These are phyloP conservation scores for Mechanitis messenoides DNA, from an alignment of 2,888 invertebrate species.

Conservation along the genomic window DNA sequence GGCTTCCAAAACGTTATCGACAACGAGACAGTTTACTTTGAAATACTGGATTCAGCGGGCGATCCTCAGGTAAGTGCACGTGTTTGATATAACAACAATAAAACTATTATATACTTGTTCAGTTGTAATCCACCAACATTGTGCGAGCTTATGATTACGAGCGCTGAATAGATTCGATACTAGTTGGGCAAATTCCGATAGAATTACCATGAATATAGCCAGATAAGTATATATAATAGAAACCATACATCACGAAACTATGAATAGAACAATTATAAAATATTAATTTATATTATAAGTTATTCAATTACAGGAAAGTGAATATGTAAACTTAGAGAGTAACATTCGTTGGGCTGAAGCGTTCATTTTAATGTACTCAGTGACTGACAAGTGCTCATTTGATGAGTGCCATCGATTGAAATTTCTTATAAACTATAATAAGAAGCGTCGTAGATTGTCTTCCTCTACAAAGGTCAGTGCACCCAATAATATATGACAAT, in stretches of 20 bases:
- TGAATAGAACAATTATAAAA: no score
- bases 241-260: no score
- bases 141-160: no score
- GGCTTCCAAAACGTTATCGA: slow-evolving; percentile 84
- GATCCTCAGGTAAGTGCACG: slow-evolving; percentile 79
- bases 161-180: no score
- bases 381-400: slow-evolving; percentile 92
- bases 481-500: neutral
- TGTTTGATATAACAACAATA: no score
- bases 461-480: slow-evolving; percentile 74
- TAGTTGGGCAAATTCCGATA: no score
- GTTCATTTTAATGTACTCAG: slow-evolving; percentile 90
- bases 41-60: slow-evolving; percentile 88
- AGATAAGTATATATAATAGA: no score
- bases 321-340: slow-evolving; percentile 82
- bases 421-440: slow-evolving; percentile 88
- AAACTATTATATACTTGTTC: no score
- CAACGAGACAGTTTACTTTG: slow-evolving; percentile 86
- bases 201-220: no score
- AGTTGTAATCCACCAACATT: no score
- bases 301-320: slow-evolving; percentile 75
- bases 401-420: slow-evolving; percentile 89
- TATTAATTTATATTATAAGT: no score
- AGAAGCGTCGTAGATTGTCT: slow-evolving; percentile 80
- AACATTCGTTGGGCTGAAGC: slow-evolving; percentile 93